Evolutionary conservation across 1,140 invertebrate genomes (phyloP), one percentile per base, ranked within the genome.

Genomic region (Fopius arisanus): DNA sequence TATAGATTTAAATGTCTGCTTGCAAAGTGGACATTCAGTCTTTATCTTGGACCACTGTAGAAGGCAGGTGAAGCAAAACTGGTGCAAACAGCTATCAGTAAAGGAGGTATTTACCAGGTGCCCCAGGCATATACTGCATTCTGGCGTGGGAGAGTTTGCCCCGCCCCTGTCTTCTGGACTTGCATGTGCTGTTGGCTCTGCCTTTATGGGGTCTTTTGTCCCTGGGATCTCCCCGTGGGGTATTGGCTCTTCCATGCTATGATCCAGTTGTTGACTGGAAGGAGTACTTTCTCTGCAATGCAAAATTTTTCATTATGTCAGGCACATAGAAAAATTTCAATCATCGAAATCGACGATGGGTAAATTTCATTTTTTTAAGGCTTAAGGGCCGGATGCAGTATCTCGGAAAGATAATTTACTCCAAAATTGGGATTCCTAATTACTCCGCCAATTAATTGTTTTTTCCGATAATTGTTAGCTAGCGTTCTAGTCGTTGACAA

Each of bases 41-140:
- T 98, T 97, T 7, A 97, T 93, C 91, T 97, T 97, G 37, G 96
- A 97, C 97, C 97, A 98, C 81, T 96, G 95, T 43, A 96, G 86
- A 1, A 98, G 89, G 84, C 97, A 98, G 72, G 92, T 92, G 78
- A 97, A 98, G 84, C 97, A 98, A 84, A 98, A 98, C 81, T 95
- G 93, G 86, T 98, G 97, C 77, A 96, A 91, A 83, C 97, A 98
- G 33, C 93, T 95, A 80, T 97, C 94, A 0, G 96, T 96, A 79
- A 96, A 97, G 10, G 95, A 97, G 81, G 95, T 97, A 79, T 97
- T 96, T 72, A 92, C 90, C 67, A 96, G 91, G 69, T 92, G 92
- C 28, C 94, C 94, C 62, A 98, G 89, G 80, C 97, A 98, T 81
- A 98, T 98, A 37, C 96, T 93, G 90, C 97, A 98, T 82, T 94